A percentile compares a stretch with the other conserved stretches of the same genome.
phyloP scores from a whole-genome alignment of 2,888 invertebrate genomes.

The Microplitis manilae region DNA sequence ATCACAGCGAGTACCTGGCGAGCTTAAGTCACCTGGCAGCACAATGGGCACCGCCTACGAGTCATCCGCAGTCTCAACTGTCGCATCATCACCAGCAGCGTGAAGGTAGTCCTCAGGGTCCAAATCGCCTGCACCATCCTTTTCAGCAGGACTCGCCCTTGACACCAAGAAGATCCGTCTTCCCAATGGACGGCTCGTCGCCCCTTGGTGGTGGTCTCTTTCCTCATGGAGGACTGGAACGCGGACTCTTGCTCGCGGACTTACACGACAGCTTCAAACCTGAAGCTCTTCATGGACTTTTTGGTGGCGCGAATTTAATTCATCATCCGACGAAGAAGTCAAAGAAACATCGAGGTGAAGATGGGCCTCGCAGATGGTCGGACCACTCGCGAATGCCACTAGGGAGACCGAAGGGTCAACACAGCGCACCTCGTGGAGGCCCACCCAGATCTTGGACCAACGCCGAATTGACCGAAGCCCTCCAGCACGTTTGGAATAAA shows the following conservation, averaged over 20 bases:
- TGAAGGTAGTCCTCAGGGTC: slow-evolving; percentile 64
- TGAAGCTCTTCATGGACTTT: slow-evolving; percentile 65
- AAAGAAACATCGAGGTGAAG: slow-evolving; percentile 64
- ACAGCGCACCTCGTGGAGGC: slow-evolving; percentile 91
- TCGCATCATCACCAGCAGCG: slow-evolving; percentile 58
- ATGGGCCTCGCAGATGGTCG: slow-evolving; percentile 63
- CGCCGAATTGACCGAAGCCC: slow-evolving; percentile 90
- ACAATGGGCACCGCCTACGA: slow-evolving; percentile 63
- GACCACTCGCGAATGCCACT: slow-evolving; percentile 73
- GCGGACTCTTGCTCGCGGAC: slow-evolving; percentile 62
- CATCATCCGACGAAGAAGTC: slow-evolving; percentile 61
- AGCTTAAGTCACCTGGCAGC: slow-evolving; percentile 67
- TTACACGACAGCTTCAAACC: slow-evolving; percentile 68
- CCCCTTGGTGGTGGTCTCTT: slow-evolving; percentile 60
- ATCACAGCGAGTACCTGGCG: slow-evolving; percentile 70
- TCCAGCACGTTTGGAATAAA: slow-evolving; percentile 96
- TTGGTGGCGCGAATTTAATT: slow-evolving; percentile 56
- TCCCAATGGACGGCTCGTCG: slow-evolving; percentile 62
- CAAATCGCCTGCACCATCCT: slow-evolving; percentile 48
- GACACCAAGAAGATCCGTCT: slow-evolving; percentile 57
- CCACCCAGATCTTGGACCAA: slow-evolving; percentile 95
- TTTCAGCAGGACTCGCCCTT: slow-evolving; percentile 56
- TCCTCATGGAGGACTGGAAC: slow-evolving; percentile 62
- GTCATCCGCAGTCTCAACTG: slow-evolving; percentile 59
- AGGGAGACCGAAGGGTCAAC: slow-evolving; percentile 90